Base-by-base conservation (phyloP, 2,888 invertebrate species). In the Cheilosia scutellata region DNA sequence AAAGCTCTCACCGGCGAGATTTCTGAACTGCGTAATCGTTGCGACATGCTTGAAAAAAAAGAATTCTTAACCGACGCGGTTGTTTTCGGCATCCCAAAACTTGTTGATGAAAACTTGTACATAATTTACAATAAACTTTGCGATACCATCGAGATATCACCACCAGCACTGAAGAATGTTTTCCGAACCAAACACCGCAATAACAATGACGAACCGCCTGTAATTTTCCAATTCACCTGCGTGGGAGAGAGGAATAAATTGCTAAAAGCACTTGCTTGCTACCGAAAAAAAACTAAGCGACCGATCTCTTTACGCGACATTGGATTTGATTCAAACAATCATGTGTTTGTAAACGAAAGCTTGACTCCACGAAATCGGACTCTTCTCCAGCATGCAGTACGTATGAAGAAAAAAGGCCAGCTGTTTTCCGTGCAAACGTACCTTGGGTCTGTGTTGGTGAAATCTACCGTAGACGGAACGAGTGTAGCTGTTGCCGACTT, bases 1-100 rank as follows among this genome's bases (percentile, higher is more conserved):
- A 58, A 57, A 29, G 37, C 16, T 25, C 25, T 33, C 40, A 27
- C 2, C 5, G 49, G 37, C 6, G 60, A 51, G 13, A 47, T 70
- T 47, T 33, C 57, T 2, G 57, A 57, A 25, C 27, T 70, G 11
- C 44, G 70, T 5, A 42, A 31, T 1, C 27, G 66, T n/a, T 66
- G 66, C 42, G 53, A 66, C 9, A 6, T 31, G 29, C 42, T 68
- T 5, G 51, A 66, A 16, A 47, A 40, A 49, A 49, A 63, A 33
- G 63, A 63, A 63, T 49, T 49, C 25, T 47, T 63, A 63, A 65
- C 49, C 4, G 65, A 65, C 16, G 65, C 27, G 20, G 65, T 68
- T 29, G 40, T 40, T 40, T 66, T 66, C 16, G 62, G 62, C 13
- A 44, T 62, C 3, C 62, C 44, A 7, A 25, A 44, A 13, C 27